Evolutionary conservation across 2,888 invertebrate genomes (phyloP), one percentile per base, ranked within the genome.

Genomic region (Tyria jacobaeae): DNA sequence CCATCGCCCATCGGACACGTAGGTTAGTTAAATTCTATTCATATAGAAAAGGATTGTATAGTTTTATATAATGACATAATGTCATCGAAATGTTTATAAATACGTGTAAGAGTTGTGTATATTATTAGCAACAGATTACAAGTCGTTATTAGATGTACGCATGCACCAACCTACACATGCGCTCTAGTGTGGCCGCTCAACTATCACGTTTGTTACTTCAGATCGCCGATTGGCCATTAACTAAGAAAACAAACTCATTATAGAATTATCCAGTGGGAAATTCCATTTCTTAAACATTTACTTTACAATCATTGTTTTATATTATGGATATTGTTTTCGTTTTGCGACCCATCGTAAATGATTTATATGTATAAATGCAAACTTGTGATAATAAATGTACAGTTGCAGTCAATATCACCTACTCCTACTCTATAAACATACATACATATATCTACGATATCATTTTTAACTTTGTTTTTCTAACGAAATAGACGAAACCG

Each of bases 181-280:
- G 87, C 73, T 82, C 84, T 89, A 85, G 87, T 90, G 90, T 89
- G 73, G 78, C 86, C 76, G 78, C 72, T 81, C 79, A 74, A 66
- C 78, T 83, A 84, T 86, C 84, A 83, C 77, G 80, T 83, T 81
- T 78, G 80, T 89, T 90, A 85, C 90, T 84, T 87, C 86, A 90
- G 76, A 78, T 80, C 75, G 74, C 75, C 71, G 75, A 76, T 55
- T 54, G 54, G 66, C 77, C 74, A 69, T 64, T 63, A 63, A 63
- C 37, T 68, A 61, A 52, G 60, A 65, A 70, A 75, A 60, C 68
- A 70, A 67, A 68, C 70, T 61, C 67, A 64, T 52, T 35, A 76
- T 71, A 65, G 61, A 62, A 64, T 63, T 65, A 60, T 55, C 49
- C 31, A 60, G 56, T 66, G 55, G 53, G 57, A 65, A 65, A 62